phyloP scores from a whole-genome alignment of 2,113 vertebrate genomes.

The Sapayoa aenigma region DNA sequence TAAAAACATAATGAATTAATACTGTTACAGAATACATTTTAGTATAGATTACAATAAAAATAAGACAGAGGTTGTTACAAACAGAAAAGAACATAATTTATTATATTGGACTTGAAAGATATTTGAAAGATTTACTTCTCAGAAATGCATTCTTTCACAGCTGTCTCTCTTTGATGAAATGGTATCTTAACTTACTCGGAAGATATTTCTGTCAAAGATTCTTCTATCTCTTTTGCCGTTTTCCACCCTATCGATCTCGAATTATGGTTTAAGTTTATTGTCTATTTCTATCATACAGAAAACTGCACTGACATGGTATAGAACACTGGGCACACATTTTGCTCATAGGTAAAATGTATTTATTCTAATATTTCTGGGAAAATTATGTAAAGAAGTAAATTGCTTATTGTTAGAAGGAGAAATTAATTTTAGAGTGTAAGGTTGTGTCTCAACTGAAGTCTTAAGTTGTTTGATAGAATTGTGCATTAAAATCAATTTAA shows the following conservation, averaged over 20 bases:
- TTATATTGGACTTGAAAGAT: background rate
- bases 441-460: background rate
- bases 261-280: background rate
- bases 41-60: background rate
- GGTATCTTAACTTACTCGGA: slow-evolving; percentile 9
- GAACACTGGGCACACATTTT: background rate
- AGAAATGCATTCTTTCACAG: background rate
- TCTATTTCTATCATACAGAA: background rate
- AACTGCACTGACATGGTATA: background rate
- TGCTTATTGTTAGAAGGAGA: background rate
- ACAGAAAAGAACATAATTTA: background rate
- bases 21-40: background rate
- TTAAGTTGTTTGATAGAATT: background rate
- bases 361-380: background rate
- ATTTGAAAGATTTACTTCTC: background rate
- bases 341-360: background rate
- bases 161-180: background rate
- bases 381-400: background rate
- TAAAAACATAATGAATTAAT: background rate
- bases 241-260: background rate
- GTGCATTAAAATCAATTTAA: background rate
- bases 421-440: background rate
- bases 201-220: background rate
- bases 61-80: background rate
- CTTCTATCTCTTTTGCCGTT: background rate